Base-by-base conservation (phyloP, 1,140 invertebrate species). In the Lepidurus arcticus region DNA sequence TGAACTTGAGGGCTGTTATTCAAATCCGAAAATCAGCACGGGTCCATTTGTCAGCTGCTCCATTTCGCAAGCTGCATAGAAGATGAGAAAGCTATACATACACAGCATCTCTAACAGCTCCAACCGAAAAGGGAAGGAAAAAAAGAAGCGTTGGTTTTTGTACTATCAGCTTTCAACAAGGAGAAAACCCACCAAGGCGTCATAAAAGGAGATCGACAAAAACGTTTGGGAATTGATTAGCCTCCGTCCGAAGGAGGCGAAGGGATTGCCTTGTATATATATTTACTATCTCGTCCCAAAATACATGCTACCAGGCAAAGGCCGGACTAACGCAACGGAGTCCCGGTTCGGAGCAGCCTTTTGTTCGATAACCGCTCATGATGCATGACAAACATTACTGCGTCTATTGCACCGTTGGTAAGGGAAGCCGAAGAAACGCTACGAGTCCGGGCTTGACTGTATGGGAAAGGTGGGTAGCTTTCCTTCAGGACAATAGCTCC, bases 1-100 rank as follows among this genome's bases (percentile, higher is more conserved):
- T 13, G 53, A 65, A 65, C 16, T n/a, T 13, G 53, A 65, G 21
- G 53, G n/a, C 53, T 65, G 53, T 65, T 65, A 65, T 65, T 65
- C 53, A 65, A 65, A 65, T 65, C 53, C 53, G 53, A 65, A 65
- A 65, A 65, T 65, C 53, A 65, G 53, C 53, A 65, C 53, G 53
- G 53, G 53, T n/a, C 53, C 53, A 65, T 65, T 65, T 65, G 53
- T 65, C 53, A 65, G 53, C 53, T 65, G 53, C 53, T 65, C 53
- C 53, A 65, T 65, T 65, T 65, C 53, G 53, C 53, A 65, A 65
- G 53, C 53, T 65, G 53, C 53, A 65, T 65, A 65, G 53, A 65
- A 65, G 53, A 65, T 65, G 53, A 65, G 53, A 65, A 65, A 65
- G 53, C 53, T n/a, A 65, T 65, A 21, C 16, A 65, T 65, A 65